Evolutionary conservation across 92 coral and sea anemone species (phyloP), one percentile per base, ranked within the genome.

Genomic region (Palythoa grandis): DNA sequence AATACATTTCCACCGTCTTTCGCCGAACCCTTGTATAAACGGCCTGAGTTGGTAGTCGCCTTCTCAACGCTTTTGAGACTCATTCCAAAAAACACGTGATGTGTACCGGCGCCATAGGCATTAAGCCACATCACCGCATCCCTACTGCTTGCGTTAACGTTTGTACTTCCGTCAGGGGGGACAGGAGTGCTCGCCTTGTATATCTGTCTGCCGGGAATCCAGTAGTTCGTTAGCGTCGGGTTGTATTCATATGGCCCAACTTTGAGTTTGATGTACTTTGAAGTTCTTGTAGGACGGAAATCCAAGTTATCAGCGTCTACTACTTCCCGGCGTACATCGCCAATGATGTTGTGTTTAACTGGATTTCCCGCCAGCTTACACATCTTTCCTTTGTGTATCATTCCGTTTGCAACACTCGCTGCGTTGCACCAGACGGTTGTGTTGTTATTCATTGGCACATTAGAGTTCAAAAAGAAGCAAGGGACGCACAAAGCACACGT

Each of bases 111-210:
- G 15, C 91, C 92, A 67, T 86, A 91, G 25, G 95, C 95, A 79
- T 93, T 93, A 23, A 89, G 82, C 97, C 93, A 92, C 93, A 92
- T 92, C 19, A 94, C 22, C 40, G 89, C 95, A 69, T 92, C 95
- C 58, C 91, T 86, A 75, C 58, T 78, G 65, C 52, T 38, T 17
- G 74, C 83, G 7, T 78, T 86, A 40, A 93, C 92, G 2, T 86
- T 86, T 15, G 40, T 52, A 50, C 91, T 86, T 17, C 83, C 53
- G 77, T 93, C 78, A 53, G 89, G 92, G 71, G 95, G 93, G 35
- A 91, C 87, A 57, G 97, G 93, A 6, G 88, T 92, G 71, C 92
- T 83, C 1, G 93, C 82, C 58, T 92, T 93, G 90, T 89, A 92
- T 50, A 86, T 39, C 65, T 84, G 91, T 71, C 93, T 89, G 3